Base-by-base conservation (phyloP, 2,113 vertebrate species). In the Phalacrocorax pelagicus region DNA sequence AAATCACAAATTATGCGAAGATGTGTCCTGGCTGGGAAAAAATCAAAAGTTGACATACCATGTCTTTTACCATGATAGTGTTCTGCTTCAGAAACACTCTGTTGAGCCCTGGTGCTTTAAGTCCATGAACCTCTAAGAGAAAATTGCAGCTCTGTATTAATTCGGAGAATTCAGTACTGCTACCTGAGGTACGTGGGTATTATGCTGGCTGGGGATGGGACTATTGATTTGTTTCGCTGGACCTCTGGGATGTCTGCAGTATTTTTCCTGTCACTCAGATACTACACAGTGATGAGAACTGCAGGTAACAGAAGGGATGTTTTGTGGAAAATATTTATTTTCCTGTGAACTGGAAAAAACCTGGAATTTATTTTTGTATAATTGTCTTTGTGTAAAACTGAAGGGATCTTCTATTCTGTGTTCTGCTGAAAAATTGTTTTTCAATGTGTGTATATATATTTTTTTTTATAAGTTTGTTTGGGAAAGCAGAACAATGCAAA, bases 1-100 rank as follows among this genome's bases (percentile, higher is more conserved):
- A 90, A 93, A 96, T 34, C 1, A 3, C 57, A 87, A 94, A 75
- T 91, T 90, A 90, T 87, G 47, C 47, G 63, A 91, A 71, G 47
- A 36, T 9, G 34, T 71, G n/a, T 59, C 20, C 61, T 67, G 52
- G 10, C 57, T 84, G 42, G 38, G 38, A 90, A 79, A 63, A 79
- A 85, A 42, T 13, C 0, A 11, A 32, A 46, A 71, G 61, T 20
- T 74, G 36, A 66, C 86, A 58, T 62, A 58, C 14, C 0, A 0
- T 74, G 44, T 62, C 32, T 62, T 81, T 85, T 46, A 44, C 3
- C 24, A 9, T 7, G 22, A 26, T 58, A n/a, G 15, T 27, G 6
- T 66, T 89, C 70, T 89, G 38, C 22, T 70, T 79, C 11, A 30
- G 61, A 51, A 89, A 42, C 4, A 3, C 17, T n/a, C 0, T 62